A percentile compares a stretch with the other conserved stretches of the same genome.
Conservation (phyloP, 2,113 vertebrate genomes). For the Anas platyrhynchos region DNA sequence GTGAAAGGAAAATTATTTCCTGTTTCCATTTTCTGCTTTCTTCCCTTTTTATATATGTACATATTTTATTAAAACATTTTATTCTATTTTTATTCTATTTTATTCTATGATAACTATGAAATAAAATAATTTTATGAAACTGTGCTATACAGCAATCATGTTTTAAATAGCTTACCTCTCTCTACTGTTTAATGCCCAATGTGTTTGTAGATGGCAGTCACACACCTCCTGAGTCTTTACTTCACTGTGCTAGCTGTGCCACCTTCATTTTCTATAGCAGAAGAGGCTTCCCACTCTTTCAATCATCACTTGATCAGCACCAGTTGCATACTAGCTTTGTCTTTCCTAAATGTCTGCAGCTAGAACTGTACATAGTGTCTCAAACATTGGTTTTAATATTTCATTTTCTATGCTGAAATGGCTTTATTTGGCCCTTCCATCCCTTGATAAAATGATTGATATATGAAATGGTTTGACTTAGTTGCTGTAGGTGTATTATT, state of each 20-base stretch:
- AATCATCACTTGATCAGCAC: background rate
- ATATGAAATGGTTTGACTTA: background rate
- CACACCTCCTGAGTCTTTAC: background rate
- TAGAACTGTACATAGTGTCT: background rate
- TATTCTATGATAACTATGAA: too few relatives aligned
- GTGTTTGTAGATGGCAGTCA: background rate
- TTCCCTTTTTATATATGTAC: background rate
- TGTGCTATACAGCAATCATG: background rate
- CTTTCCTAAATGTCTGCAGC: background rate
- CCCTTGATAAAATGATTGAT: background rate
- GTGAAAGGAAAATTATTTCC: background rate
- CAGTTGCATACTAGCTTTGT: background rate
- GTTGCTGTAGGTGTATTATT: background rate
- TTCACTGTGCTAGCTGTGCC: fast-evolving
- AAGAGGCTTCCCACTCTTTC: background rate
- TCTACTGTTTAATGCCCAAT: background rate
- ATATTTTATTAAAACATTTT: background rate
- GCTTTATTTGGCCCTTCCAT: background rate
- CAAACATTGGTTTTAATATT: background rate
- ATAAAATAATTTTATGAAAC: background rate
- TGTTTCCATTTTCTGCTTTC: background rate
- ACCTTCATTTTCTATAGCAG: background rate
- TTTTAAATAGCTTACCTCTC: background rate
- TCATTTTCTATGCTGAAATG: background rate
- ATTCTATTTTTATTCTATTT: too few relatives aligned